Evolutionary conservation across 2,113 vertebrate genomes (phyloP).

Genomic region (Anarrhichthys ocellatus): DNA sequence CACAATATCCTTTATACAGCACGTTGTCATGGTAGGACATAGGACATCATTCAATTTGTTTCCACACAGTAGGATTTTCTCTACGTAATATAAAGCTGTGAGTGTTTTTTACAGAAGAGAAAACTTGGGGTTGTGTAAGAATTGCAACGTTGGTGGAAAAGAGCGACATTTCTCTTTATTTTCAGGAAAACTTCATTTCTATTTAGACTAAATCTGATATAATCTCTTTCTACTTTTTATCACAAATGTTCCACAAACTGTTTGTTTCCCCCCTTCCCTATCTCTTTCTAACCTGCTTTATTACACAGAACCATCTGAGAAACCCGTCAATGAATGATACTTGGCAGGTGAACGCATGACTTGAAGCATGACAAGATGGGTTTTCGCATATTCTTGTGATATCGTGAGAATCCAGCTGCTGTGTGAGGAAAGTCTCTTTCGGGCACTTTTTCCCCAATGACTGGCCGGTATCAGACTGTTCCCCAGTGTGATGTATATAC

Average conservation of each 20-base stretch:
- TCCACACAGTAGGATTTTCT: constrained; percentile 25
- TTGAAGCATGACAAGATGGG: too few relatives aligned
- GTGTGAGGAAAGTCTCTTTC: not conserved
- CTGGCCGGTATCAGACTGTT: not conserved
- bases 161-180: not conserved
- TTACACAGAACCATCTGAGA: not conserved
- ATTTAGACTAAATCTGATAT: not conserved
- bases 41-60: constrained; percentile 26
- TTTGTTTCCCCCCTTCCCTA: not conserved
- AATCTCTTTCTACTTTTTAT: not conserved
- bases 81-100: not conserved
- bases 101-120: not conserved
- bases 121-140: constrained; percentile 26
- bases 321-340: not conserved
- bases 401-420: not conserved
- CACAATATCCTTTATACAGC: constrained; percentile 35
- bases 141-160: not conserved
- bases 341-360: not conserved
- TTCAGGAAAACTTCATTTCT: constrained; percentile 7
- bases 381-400: not conserved
- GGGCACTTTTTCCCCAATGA: not conserved
- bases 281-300: not conserved
- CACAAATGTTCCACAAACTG: too few relatives aligned
- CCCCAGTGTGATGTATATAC: not conserved
- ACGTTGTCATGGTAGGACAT: constrained; percentile 23